phyloP scores from a whole-genome alignment of 1,140 invertebrate species.

The Galleria mellonella region DNA sequence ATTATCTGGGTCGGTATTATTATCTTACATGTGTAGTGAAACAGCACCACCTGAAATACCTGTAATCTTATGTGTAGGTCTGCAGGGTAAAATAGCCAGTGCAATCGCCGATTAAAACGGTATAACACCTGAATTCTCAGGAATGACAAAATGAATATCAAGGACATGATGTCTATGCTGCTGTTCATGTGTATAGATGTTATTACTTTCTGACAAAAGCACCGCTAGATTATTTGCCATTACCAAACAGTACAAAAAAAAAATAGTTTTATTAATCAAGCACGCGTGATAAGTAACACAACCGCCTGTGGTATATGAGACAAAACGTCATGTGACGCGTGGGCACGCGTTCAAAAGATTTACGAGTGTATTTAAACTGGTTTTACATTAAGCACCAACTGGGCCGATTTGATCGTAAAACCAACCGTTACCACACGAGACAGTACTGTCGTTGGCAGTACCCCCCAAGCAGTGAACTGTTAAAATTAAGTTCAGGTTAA shows the following conservation, averaged over 20 bases:
- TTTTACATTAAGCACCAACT: slow-evolving; percentile 61
- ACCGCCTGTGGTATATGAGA: slow-evolving; percentile 22
- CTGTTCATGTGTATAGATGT: too few relatives aligned
- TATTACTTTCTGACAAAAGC: too few relatives aligned
- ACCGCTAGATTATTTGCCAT: too few relatives aligned
- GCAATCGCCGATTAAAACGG: too few relatives aligned
- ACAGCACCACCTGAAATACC: too few relatives aligned
- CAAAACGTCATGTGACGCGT: slow-evolving; percentile 37
- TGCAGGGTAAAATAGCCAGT: too few relatives aligned
- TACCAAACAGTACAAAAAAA: background rate
- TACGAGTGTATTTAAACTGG: slow-evolving; percentile 66
- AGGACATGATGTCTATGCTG: too few relatives aligned
- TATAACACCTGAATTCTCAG: too few relatives aligned
- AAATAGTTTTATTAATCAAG: background rate
- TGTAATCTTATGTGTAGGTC: too few relatives aligned
- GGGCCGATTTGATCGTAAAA: slow-evolving; percentile 63
- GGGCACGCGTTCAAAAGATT: slow-evolving; percentile 53
- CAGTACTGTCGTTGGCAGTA: slow-evolving; percentile 49
- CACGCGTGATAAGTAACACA: background rate
- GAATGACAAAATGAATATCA: too few relatives aligned
- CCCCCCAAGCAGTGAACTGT: slow-evolving; percentile 36
- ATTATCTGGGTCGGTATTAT: too few relatives aligned
- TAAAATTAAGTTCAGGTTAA: slow-evolving; percentile 52
- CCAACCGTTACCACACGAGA: slow-evolving; percentile 47
- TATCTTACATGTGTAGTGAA: too few relatives aligned